Percentiles rank a stretch among this genome's conserved stretches.
These are phyloP conservation scores for Dryocosmus kuriphilus DNA, from an alignment of 2,888 invertebrate genomes.

Conservation along the genomic window DNA sequence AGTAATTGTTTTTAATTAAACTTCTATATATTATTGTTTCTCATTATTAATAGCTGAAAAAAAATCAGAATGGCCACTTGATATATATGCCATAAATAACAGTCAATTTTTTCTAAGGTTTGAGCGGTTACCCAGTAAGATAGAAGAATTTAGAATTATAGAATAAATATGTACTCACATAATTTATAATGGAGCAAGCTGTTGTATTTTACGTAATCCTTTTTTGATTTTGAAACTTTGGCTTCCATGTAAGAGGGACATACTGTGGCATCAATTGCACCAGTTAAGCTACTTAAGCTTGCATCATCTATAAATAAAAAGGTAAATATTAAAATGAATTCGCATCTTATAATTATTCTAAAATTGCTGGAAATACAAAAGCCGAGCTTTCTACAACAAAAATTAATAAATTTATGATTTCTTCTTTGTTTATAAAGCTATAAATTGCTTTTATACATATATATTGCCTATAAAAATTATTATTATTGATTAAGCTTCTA, in stretches of 20 bases:
- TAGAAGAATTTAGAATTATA: too few relatives aligned
- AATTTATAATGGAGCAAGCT: constrained; percentile 75
- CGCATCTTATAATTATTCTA: not conserved
- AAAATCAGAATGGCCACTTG: not conserved
- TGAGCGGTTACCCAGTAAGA: too few relatives aligned
- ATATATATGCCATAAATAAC: too few relatives aligned
- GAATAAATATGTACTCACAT: constrained; percentile 63
- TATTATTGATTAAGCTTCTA: not conserved
- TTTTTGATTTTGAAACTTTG: constrained; percentile 67
- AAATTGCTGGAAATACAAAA: not conserved
- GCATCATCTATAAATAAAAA: constrained; percentile 63
- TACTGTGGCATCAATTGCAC: constrained; percentile 69
- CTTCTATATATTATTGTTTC: too few relatives aligned
- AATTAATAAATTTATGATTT: constrained; percentile 9
- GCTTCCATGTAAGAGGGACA: constrained; percentile 70
- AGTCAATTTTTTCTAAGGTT: too few relatives aligned
- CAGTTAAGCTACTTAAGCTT: constrained; percentile 71
- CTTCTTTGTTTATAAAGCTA: not conserved
- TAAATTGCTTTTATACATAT: too few relatives aligned
- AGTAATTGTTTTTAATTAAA: not conserved
- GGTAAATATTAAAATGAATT: not conserved
- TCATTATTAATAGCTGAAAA: not conserved
- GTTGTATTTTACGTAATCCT: constrained; percentile 72
- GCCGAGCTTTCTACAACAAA: not conserved
- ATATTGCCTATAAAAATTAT: not conserved